These are phyloP conservation scores for Oscarella lobularis DNA, from an alignment of 37 sponge, comb jelly and placozoan genomes.

Conservation along the genomic window DNA sequence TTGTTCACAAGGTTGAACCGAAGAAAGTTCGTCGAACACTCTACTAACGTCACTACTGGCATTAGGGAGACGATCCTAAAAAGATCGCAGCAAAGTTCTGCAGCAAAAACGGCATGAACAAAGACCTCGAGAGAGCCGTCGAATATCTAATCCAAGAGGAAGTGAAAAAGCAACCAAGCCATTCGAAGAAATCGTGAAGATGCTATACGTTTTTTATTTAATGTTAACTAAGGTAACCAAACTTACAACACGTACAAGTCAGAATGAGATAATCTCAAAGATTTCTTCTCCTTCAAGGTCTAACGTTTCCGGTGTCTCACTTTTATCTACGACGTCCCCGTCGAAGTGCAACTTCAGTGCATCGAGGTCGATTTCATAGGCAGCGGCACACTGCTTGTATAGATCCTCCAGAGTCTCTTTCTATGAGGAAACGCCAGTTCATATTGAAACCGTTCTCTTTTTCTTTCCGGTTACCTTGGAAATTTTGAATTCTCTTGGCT, in stretches of 20 bases:
- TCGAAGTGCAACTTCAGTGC: constrained; percentile 52
- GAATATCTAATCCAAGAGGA: background rate
- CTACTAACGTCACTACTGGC: background rate
- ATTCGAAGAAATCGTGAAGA: too few relatives aligned
- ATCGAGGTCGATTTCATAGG: constrained; percentile 8
- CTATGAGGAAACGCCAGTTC: too few relatives aligned
- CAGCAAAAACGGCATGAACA: background rate
- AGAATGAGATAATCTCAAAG: constrained; percentile 63
- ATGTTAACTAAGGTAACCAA: too few relatives aligned
- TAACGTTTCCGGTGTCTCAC: constrained; percentile 41
- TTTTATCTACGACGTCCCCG: constrained; percentile 36
- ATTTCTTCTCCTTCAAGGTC: constrained; percentile 66
- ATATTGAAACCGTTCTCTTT: too few relatives aligned
- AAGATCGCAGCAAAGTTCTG: background rate
- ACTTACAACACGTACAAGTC: too few relatives aligned
- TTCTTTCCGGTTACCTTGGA: too few relatives aligned
- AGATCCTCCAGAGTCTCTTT: constrained; percentile 39
- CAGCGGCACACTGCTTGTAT: constrained; percentile 39
- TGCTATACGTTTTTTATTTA: too few relatives aligned
- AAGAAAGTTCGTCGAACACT: background rate
- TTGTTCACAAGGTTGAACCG: background rate
- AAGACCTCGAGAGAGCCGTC: background rate
- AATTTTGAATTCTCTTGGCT: too few relatives aligned
- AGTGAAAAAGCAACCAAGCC: background rate
- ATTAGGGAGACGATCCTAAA: background rate